phyloP scores from a whole-genome alignment of 2,797 vertebrate species.

The Syngnathus acus region DNA sequence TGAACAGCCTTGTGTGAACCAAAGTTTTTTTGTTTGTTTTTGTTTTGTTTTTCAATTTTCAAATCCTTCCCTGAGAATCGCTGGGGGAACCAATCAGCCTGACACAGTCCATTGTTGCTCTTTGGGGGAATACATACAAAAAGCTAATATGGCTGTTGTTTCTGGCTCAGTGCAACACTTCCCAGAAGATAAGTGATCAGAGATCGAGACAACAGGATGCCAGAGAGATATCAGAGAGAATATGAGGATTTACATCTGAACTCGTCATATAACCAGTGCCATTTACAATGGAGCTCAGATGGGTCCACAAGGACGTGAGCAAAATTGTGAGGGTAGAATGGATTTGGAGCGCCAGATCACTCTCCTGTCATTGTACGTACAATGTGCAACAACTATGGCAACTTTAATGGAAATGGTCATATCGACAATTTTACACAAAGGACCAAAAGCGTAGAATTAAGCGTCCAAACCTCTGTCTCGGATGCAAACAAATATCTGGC shows the following conservation, averaged over 20 bases:
- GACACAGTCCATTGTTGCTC: conserved; percentile 58
- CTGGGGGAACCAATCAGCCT: conserved; percentile 44
- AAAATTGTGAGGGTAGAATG: conserved; percentile 21
- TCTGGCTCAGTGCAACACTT: conserved; percentile 48
- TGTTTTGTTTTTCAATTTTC: conserved; percentile 37
- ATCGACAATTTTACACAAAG: conserved; percentile 49
- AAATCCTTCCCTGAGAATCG: conserved; percentile 40
- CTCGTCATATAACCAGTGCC: conserved; percentile 51
- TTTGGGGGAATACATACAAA: conserved; percentile 41
- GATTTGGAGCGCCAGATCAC: conserved; percentile 46
- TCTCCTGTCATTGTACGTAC: conserved; percentile 47
- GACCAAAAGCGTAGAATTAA: conserved; percentile 45
- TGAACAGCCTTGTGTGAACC: conserved; percentile 42
- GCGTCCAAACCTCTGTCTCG: conserved; percentile 36
- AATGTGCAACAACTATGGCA: conserved; percentile 53
- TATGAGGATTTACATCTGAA: conserved; percentile 66
- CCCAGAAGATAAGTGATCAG: conserved; percentile 65
- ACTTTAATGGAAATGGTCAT: conserved; percentile 41
- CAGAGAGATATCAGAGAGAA: conserved; percentile 52
- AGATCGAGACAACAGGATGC: conserved; percentile 57
- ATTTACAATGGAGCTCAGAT: conserved; percentile 40
- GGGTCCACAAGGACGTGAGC: conserved; percentile 24
- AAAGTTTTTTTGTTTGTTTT: conserved; percentile 50
- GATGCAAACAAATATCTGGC: conserved; percentile 30
- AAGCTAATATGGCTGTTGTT: conserved; percentile 57